Evolutionary conservation across 1,140 invertebrate genomes (phyloP).

Genomic region (Lepidotrigona ventralis): DNA sequence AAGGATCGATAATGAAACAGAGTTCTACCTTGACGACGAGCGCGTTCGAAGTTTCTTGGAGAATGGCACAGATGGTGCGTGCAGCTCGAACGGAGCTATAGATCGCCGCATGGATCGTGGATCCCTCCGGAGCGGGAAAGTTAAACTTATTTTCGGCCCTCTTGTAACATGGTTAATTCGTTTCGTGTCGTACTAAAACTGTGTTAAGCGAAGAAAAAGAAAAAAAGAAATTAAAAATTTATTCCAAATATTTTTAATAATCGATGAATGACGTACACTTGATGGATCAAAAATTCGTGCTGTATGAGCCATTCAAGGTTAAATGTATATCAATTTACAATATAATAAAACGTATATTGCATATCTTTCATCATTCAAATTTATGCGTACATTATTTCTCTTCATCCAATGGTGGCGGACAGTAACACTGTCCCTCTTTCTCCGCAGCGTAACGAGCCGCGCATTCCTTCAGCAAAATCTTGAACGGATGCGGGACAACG

Average conservation of each 20-base stretch:
- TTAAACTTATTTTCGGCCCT: too few relatives aligned
- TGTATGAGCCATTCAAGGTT: too few relatives aligned
- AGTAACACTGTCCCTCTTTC: conserved; percentile 52
- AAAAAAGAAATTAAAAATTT: too few relatives aligned
- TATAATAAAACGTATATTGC: neutral
- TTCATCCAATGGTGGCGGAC: conserved; percentile 37
- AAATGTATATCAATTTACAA: neutral
- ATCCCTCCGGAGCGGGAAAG: neutral
- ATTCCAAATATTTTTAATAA: too few relatives aligned
- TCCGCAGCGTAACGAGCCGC: conserved; percentile 49
- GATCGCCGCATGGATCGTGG: conserved; percentile 4
- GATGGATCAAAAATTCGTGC: neutral
- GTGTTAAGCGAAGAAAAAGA: too few relatives aligned
- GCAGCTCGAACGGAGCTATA: neutral
- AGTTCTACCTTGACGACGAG: neutral
- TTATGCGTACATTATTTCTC: neutral
- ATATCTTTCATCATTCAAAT: neutral
- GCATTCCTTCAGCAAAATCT: conserved; percentile 57
- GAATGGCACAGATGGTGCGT: neutral
- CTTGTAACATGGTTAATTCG: too few relatives aligned
- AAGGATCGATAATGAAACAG: conserved; percentile 17
- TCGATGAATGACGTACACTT: too few relatives aligned
- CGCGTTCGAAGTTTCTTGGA: neutral
- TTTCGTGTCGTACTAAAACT: too few relatives aligned
- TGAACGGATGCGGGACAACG: conserved; percentile 63